Evolutionary conservation across 2,113 vertebrate genomes (phyloP), one percentile per base, ranked within the genome.

Genomic region (Perccottus glenii): DNA sequence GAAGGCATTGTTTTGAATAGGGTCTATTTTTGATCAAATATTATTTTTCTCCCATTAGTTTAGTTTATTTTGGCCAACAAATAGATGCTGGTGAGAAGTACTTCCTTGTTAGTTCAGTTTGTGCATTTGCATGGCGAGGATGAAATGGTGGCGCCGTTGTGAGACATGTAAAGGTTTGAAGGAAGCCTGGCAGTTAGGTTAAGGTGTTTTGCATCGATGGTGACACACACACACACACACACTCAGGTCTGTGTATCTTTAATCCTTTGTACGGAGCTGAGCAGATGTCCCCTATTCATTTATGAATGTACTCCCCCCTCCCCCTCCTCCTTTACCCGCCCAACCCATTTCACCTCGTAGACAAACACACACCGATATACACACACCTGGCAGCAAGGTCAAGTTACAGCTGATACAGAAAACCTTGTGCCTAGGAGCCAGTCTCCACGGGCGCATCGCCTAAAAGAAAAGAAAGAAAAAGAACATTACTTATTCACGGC

Each of bases 271-370:
- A 71, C 64, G 81, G 92, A 94, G 91, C 93, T 73, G 88, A 96
- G 94, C 96, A 98, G 96, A 96, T 98, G 96, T 97, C 94, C 94
- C 93, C 94, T 93, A 95, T 98, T 96, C 94, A 98, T 97, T 96
- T 98, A 96, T 96, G 94, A 96, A 96, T 96, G 95, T 94, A 94
- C 93, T 93, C 67, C 56, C 67, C 70, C 92, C 90, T 91, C 91
- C 58, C 64, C 56, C 67, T 67, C 92, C 90, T 91, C 91, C 58
- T 60, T 44, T 5, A 35, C 64, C 11, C 51, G 14, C 40, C 44
- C 33, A 49, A 52, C 40, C 51, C 67, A 63, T 45, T 55, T 63
- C 67, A 42, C 64, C 59, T 56, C 45, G 27, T 38, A 52, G 40
- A 56, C 62, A 78, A 67, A 69, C 64, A 73, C 19, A 16, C 55